Conservation (phyloP, 2,888 invertebrate genomes). For the Cacoxenus indagator region DNA sequence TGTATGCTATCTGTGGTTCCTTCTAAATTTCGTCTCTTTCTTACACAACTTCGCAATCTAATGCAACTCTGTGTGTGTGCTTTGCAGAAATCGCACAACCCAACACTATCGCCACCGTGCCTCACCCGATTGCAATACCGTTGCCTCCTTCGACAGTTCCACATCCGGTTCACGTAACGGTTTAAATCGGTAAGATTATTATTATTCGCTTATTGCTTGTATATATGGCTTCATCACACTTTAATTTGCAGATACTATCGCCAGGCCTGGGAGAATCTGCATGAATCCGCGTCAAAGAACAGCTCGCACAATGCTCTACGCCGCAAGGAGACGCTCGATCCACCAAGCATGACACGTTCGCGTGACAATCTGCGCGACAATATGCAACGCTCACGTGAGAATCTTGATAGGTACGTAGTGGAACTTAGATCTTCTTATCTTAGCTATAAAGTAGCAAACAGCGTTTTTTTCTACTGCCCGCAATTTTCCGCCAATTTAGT, state of each 20-base stretch:
- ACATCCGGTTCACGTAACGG: slow-evolving; percentile 88
- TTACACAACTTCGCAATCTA: slow-evolving; percentile 1
- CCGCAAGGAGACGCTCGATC: slow-evolving; percentile 81
- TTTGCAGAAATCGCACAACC: slow-evolving; percentile 80
- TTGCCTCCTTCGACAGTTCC: slow-evolving; percentile 90
- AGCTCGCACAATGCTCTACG: slow-evolving; percentile 75
- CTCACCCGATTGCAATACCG: slow-evolving; percentile 91
- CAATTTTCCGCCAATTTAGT: too few species aligned
- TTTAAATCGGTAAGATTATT: slow-evolving; percentile 76
- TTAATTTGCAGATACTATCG: slow-evolving; percentile 77
- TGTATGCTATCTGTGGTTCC: slow-evolving; percentile 17
- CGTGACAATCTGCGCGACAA: slow-evolving; percentile 69
- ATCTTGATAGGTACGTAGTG: slow-evolving; percentile 69
- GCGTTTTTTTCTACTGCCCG: too few species aligned
- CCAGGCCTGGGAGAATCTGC: slow-evolving; percentile 93
- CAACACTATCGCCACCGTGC: slow-evolving; percentile 91
- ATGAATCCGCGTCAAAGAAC: slow-evolving; percentile 80
- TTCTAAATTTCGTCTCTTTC: neutral
- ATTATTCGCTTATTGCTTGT: neutral
- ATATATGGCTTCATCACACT: neutral
- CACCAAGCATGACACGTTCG: slow-evolving; percentile 72
- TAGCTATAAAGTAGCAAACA: too few species aligned
- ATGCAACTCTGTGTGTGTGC: neutral
- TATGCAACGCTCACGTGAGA: slow-evolving; percentile 70
- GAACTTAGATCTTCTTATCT: too few species aligned